Base-by-base conservation (phyloP, 2,113 vertebrate species). In the Hymenochirus boettgeri region DNA sequence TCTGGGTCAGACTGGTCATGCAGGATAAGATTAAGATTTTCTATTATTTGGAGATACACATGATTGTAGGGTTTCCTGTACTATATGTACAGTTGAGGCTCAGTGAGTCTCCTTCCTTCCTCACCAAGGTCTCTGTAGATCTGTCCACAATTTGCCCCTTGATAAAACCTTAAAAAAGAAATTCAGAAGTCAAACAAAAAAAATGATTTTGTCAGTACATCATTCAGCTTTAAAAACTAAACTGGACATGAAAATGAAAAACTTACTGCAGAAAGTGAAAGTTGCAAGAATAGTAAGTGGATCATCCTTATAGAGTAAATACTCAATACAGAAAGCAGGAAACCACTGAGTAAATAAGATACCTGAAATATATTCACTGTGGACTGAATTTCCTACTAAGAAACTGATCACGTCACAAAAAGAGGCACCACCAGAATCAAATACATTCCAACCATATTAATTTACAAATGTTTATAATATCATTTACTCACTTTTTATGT, bases 1-100 rank as follows among this genome's bases (percentile, higher is more conserved):
- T 35, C 21, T 37, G 31, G 17, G 18, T 18, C n/a, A 3, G 61
- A 39, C 31, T 37, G 47, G 29, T 62, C 61, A 62, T 62, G 31
- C 3, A 53, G 48, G 31, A 62, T 39, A 39, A 62, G 11, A 7
- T 18, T 2, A 62, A 52, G 31, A n/a, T 25, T 62, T 62, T 21
- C 48, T 62, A 24, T 7, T 10, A 12, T 62, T 48, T 53, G 48
- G 2, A 53, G 13, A 50, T 62, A 53, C 61, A 62, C 31, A 62
- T 39, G 13, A 62, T 12, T 25, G 48, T 22, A 2, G 61, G 61
- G 23, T 25, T 25, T 23, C 61, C 61, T 3, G 10, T 25, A 12
- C 15, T 39, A 21, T 62, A 62, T 7, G 48, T 39, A 2, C 61
- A 62, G 9, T 21, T 37, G 4, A 62, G 26, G 11, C 31, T 62